Percentiles rank a stretch among this genome's conserved stretches.
Conservation (phyloP, 37 sponge, comb jelly and placozoan species). For the Halichondria panicea region DNA sequence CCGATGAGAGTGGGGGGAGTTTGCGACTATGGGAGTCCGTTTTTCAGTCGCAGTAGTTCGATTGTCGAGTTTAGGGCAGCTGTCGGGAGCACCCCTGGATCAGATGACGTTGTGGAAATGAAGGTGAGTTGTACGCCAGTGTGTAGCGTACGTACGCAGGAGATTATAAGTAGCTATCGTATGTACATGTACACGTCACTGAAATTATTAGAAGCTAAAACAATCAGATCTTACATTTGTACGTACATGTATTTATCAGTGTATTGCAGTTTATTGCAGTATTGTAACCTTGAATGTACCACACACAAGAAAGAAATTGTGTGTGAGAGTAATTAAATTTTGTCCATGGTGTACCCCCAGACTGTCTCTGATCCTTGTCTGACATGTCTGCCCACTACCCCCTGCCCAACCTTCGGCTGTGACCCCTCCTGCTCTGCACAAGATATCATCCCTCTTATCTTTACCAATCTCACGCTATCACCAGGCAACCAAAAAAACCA, state of each 20-base stretch:
- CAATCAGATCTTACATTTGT: no score
- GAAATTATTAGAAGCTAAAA: no score
- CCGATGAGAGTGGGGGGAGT: slow-evolving; percentile 13
- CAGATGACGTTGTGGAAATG: slow-evolving; percentile 50
- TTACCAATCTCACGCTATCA: slow-evolving; percentile 56
- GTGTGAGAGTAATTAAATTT: no score
- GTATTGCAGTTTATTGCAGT: no score
- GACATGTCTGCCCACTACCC: slow-evolving; percentile 50
- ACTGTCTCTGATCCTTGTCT: slow-evolving; percentile 47
- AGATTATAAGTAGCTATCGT: no score
- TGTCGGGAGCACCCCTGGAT: slow-evolving; percentile 64
- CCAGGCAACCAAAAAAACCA: slow-evolving; percentile 20
- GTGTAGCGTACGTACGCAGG: no score
- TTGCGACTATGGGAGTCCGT: slow-evolving; percentile 75
- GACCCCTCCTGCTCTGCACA: slow-evolving; percentile 53
- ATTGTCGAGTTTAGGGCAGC: slow-evolving; percentile 77
- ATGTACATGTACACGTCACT: no score
- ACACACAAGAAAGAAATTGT: no score
- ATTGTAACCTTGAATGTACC: no score
- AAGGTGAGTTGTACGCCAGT: slow-evolving; percentile 40
- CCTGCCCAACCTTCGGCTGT: slow-evolving; percentile 63
- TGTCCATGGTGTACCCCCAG: slow-evolving; percentile 14
- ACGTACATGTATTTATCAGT: no score
- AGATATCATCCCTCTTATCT: slow-evolving; percentile 38
- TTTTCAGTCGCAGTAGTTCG: slow-evolving; percentile 66